Evolutionary conservation across 1,140 invertebrate species (phyloP), one percentile per base, ranked within the genome.

Genomic region (Copidosoma floridanum): DNA sequence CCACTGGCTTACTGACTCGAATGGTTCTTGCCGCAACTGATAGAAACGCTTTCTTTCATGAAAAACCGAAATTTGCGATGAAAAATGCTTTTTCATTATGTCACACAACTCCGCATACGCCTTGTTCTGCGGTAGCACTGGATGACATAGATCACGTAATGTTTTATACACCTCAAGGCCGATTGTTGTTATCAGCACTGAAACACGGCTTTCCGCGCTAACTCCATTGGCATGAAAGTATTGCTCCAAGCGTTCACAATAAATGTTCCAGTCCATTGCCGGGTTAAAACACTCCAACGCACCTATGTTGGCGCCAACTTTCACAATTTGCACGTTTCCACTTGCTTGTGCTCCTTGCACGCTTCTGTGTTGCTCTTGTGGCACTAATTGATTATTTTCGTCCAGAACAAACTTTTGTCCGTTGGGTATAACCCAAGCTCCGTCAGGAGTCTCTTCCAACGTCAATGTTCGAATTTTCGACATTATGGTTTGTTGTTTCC

Each of bases 1-100:
- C 68, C 65, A 70, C n/a, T 69, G 57, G 23, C 32, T 62, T 1
- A 71, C 26, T 1, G 55, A 61, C 40, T 68, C 65, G 11, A 21
- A 2, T 1, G 23, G 10, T 5, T n/a, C 3, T 40, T 71, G 70
- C 14, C 35, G 51, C 32, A 57, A 44, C 23, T 58, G 46, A 41
- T 71, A 66, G 44, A 71, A 71, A 11, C 64, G 51, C 3, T 63
- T 64, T 6, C 62, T 40, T 18, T 67, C 61, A 46, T 59, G 57
- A 35, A 63, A 69, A 16, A 63, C 50, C 14, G 61, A 64, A 3
- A 65, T 47, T 1, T 43, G 35, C 14, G 63, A 58, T 24, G 58
- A 57, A 53, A 65, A 67, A 8, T 69, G 65, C 40, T 60, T 67
- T 40, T 53, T 65, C 16, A 64, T 24, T 24, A 62, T 57, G n/a